Evolutionary conservation across 1,140 invertebrate species (phyloP), one percentile per base, ranked within the genome.

Genomic region (Ptiloglossa arizonensis): DNA sequence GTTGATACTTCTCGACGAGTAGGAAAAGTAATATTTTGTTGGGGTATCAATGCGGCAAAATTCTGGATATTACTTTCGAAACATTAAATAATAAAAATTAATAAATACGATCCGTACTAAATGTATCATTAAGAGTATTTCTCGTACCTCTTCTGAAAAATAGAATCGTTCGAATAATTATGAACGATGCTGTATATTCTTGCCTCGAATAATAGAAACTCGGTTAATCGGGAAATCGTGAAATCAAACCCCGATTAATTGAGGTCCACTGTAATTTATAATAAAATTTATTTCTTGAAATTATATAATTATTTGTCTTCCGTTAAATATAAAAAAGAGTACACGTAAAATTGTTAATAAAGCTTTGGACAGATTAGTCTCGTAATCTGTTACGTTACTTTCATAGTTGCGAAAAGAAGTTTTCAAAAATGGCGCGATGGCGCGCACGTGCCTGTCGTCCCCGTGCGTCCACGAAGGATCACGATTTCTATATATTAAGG

Each of bases 401-500:
- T 29, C 54, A 27, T 44, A 27, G 48, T 24, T 38, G 17, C 41
- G 15, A 13, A 71, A 29, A 3, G 66, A n/a, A 50, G 17, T 44
- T 29, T 63, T 52, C 35, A 22, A 59, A 3, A 59, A 19, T 48
- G 32, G 17, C 50, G 52, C 48, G 59, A 64, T 50, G 41, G 29
- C 29, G 50, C 79, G 79, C 56, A 46, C 57, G 56, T 68, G 62
- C 44, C 52, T 63, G 56, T 44, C 32, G 63, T 50, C 46, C 41
- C 15, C 59, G 22, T 71, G 56, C 74, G 46, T 78, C 82, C 50
- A 79, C 59, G 38, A 80, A 75, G 35, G 50, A 71, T 48, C 80
- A 79, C 75, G 60, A 50, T 69, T 82, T 67, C 44, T 82, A 79
- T 81, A 59, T 29, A 79, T 79, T 73, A 85, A 85, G 41, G 35